These are phyloP conservation scores for Euleptes europaea DNA, from an alignment of 2,113 vertebrate genomes.

Conservation along the genomic window DNA sequence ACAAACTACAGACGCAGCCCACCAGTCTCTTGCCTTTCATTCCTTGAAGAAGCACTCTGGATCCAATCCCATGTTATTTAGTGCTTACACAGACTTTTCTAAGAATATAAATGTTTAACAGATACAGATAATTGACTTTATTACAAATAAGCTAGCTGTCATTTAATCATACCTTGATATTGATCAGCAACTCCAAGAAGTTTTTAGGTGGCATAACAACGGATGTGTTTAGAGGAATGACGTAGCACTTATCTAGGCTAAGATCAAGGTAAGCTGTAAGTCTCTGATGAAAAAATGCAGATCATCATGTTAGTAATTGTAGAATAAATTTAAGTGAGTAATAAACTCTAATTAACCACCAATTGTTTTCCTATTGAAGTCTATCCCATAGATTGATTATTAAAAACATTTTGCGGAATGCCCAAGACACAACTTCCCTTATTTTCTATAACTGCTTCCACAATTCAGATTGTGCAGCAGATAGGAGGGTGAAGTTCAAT, in stretches of 20 bases:
- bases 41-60: too few relatives aligned
- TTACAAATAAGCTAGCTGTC: background rate
- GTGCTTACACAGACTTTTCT: background rate
- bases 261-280: slow-evolving; percentile 96
- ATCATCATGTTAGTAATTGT: background rate
- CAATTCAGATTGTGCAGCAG: too few relatives aligned
- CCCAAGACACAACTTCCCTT: background rate
- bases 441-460: too few relatives aligned
- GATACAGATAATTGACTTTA: background rate
- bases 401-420: background rate
- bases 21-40: too few relatives aligned
- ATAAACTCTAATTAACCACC: background rate
- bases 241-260: slow-evolving; percentile 94
- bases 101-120: background rate
- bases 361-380: background rate
- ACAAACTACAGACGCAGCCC: too few relatives aligned
- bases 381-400: background rate
- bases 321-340: background rate
- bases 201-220: slow-evolving; percentile 94
- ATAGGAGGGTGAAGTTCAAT: too few relatives aligned
- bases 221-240: slow-evolving; percentile 95
- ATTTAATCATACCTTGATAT: slow-evolving; percentile 85
- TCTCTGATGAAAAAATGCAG: slow-evolving; percentile 74
- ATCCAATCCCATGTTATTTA: background rate
- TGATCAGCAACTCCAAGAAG: slow-evolving; percentile 90